Base-by-base conservation (phyloP, 2,888 invertebrate genomes). In the Pseudococcus longispinus region DNA sequence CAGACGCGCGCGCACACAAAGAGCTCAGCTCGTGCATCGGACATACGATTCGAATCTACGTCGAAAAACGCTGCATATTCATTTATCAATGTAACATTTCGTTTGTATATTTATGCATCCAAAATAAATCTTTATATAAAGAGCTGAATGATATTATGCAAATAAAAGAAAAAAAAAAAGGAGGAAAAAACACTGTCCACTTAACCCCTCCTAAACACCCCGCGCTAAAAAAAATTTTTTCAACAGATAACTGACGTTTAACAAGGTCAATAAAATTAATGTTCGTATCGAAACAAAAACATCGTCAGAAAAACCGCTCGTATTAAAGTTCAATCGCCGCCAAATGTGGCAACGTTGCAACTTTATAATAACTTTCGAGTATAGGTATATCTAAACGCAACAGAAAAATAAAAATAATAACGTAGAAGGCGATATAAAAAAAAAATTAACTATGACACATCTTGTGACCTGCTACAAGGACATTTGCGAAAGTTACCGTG, bases 241-340 rank as follows among this genome's bases (percentile, higher is more conserved):
- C 29, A 70, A 80, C 42, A 80, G 42, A 42, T 80, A 80, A 80
- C 2, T 80, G 77, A 80, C 77, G 77, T 80, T 42, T 32, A 20
- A 80, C 77, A 80, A 80, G 77, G 77, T 80, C 77, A 80, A 80
- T 80, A 80, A 80, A 80, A 80, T 80, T 80, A 80, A 80, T 80
- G 77, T 80, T 80, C 42, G 77, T 23, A 42, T 80, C 42, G 77
- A 80, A 70, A 70, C 77, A 42, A 80, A 80, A 80, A 42, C 15
- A 37, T 13, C 29, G 29, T 15, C 29, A 70, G 42, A 20, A 77
- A 42, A 80, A 80, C 11, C 23, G 20, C 23, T 60, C 23, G 8
- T 60, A 23, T 29, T 32, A 42, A 80, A 80, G 77, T 80, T 80
- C 77, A 80, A 80, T 80, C 77, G 77, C 20, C 77, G 42, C 60